These are phyloP conservation scores for Sminthopsis crassicaudata DNA, from an alignment of 2,113 vertebrate species.

Conservation along the genomic window DNA sequence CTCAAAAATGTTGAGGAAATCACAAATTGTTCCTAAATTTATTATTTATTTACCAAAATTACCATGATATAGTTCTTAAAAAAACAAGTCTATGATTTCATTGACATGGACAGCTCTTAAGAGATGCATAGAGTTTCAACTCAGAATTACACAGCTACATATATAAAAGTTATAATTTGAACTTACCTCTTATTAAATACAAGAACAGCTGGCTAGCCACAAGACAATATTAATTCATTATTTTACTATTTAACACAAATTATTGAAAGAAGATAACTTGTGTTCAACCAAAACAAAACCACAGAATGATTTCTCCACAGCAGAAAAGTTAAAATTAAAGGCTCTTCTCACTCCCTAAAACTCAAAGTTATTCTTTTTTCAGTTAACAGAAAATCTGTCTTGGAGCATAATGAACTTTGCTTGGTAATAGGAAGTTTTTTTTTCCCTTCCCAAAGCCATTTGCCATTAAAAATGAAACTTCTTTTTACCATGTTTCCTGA, in stretches of 20 bases:
- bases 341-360: neutral
- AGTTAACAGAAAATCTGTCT: neutral
- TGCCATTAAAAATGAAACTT: conserved; percentile 29
- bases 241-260: neutral
- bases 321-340: neutral
- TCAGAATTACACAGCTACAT: neutral
- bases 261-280: conserved; percentile 10
- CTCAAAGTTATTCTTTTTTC: neutral
- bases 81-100: neutral
- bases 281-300: conserved; percentile 20
- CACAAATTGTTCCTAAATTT: neutral
- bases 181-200: neutral
- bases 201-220: neutral
- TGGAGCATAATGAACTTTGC: neutral
- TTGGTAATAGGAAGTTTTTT: neutral
- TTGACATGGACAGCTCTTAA: neutral
- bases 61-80: neutral
- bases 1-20: neutral
- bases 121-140: neutral
- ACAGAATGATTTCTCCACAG: conserved; percentile 25
- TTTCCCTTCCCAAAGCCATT: neutral
- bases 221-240: neutral
- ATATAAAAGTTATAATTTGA: neutral
- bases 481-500: neutral
- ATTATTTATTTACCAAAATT: neutral